Percentiles rank a stretch among this genome's conserved stretches.
phyloP scores from a whole-genome alignment of 1,140 invertebrate genomes.

The Coelopa frigida region DNA sequence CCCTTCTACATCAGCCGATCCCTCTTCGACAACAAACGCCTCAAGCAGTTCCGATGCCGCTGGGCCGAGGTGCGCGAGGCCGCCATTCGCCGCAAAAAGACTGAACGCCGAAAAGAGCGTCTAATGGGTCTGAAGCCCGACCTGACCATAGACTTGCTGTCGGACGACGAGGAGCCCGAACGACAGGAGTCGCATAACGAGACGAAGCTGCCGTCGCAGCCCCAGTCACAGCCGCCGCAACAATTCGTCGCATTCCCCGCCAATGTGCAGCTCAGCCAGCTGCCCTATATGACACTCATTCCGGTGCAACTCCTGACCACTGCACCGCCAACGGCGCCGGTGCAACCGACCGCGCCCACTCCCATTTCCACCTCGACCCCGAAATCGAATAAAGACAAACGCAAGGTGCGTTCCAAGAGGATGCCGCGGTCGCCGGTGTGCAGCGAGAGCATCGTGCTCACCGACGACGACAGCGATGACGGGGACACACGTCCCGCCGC shows the following conservation, averaged over 20 bases:
- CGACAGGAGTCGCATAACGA: neutral
- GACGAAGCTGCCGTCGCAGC: neutral
- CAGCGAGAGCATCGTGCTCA: conserved; percentile 32
- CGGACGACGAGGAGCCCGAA: conserved; percentile 25
- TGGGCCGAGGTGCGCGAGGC: conserved; percentile 22
- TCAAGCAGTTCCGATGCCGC: conserved; percentile 25
- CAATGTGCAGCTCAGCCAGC: conserved; percentile 9
- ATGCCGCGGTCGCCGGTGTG: conserved; percentile 31
- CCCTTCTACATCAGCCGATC: conserved; percentile 33
- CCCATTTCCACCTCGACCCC: conserved; percentile 12
- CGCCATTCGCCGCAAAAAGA: conserved; percentile 10
- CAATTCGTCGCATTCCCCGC: neutral
- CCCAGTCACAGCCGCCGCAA: neutral
- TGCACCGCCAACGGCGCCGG: conserved; percentile 6
- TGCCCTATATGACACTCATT: conserved; percentile 23
- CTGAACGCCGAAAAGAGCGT: conserved; percentile 17
- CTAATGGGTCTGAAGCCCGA: conserved; percentile 20
- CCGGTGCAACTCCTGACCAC: conserved; percentile 14
- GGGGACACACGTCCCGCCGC: neutral
- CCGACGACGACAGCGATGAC: conserved; percentile 22
- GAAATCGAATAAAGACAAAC: conserved; percentile 13
- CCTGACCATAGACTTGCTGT: conserved; percentile 37
- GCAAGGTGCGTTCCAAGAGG: conserved; percentile 21
- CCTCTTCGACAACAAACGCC: conserved; percentile 34
- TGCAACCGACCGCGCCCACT: conserved; percentile 15